These are phyloP conservation scores for Nemapogon koenigi DNA, from an alignment of 2,888 invertebrate genomes.

Conservation along the genomic window DNA sequence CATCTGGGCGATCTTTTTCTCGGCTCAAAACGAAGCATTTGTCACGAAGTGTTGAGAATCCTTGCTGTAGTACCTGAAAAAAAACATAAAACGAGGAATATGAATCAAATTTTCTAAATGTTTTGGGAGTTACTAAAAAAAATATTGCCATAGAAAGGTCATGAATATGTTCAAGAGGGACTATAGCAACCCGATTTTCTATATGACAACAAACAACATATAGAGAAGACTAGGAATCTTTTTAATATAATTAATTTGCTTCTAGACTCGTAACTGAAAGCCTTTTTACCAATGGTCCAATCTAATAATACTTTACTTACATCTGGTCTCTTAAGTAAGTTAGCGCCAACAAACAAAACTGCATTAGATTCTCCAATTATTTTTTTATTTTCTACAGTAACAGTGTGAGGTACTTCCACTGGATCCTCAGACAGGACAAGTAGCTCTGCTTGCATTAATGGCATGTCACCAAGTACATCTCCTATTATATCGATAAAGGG, in stretches of 20 bases:
- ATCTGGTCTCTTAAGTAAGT: conserved; percentile 52
- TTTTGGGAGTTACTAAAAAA: no score
- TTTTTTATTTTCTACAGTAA: conserved; percentile 69
- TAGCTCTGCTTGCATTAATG: conserved; percentile 72
- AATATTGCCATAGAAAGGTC: no score
- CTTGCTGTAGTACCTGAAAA: conserved; percentile 44
- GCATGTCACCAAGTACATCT: conserved; percentile 70
- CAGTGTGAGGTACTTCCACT: conserved; percentile 45
- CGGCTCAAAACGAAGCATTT: conserved; percentile 68
- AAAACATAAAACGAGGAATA: no score
- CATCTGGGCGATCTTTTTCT: conserved; percentile 57
- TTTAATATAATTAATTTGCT: no score
- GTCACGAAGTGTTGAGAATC: conserved; percentile 54
- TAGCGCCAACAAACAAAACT: conserved; percentile 56
- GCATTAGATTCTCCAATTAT: conserved; percentile 58
- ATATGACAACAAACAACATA: no score
- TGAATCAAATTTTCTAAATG: no score
- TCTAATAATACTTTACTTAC: no score
- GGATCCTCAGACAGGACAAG: conserved; percentile 60
- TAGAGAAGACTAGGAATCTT: no score
- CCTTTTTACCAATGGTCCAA: no score
- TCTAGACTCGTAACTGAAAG: no score
- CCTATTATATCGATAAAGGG: conserved; percentile 62
- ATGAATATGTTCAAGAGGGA: no score
- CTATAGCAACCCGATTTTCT: no score